These are phyloP conservation scores for Percopsis transmontana DNA, from an alignment of 2,113 vertebrate species.

Conservation along the genomic window DNA sequence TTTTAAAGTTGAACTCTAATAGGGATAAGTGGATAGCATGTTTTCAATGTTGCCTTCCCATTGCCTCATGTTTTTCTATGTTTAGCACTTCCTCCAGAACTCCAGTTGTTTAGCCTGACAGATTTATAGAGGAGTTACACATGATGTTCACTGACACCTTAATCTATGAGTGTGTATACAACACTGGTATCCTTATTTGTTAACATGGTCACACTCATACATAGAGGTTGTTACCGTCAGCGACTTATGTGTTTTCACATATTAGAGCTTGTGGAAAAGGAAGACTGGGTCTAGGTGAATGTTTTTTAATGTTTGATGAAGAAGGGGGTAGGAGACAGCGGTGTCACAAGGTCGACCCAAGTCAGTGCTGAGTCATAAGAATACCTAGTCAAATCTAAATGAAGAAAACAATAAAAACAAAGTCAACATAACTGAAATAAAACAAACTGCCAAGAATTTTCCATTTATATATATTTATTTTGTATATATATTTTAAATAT, in stretches of 20 bases:
- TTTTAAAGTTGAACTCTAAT: constrained; percentile 15
- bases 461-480: background rate
- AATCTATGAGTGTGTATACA: constrained; percentile 29
- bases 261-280: constrained; percentile 32
- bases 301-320: background rate
- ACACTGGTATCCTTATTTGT: constrained; percentile 33
- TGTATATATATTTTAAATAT: background rate
- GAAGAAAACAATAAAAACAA: too few relatives aligned
- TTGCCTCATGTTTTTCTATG: constrained; percentile 61
- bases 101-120: constrained; percentile 33
- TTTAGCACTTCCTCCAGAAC: constrained; percentile 53
- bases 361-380: too few relatives aligned
- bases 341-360: too few relatives aligned
- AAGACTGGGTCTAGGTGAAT: constrained; percentile 10
- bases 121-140: constrained; percentile 42
- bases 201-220: constrained; percentile 54
- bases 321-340: too few relatives aligned
- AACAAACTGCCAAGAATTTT: too few relatives aligned
- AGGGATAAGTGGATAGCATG: background rate
- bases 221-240: background rate
- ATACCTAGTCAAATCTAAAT: too few relatives aligned
- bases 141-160: constrained; percentile 38
- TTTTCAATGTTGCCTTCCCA: constrained; percentile 29
- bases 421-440: too few relatives aligned
- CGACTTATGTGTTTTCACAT: constrained; percentile 27